These are phyloP conservation scores for Passer montanus DNA, from an alignment of 2,113 vertebrate genomes.

Conservation along the genomic window DNA sequence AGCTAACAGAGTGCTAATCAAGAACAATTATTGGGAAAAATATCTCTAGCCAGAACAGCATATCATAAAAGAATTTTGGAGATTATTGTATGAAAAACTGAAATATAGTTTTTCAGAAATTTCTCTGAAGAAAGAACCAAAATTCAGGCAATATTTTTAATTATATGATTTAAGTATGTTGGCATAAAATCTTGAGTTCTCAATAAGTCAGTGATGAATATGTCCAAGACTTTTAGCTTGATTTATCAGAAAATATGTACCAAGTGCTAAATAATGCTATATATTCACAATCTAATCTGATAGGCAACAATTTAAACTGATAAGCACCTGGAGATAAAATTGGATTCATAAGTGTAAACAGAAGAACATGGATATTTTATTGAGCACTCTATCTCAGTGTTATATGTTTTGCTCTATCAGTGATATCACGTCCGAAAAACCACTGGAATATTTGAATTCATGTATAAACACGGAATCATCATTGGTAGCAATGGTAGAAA, in stretches of 20 bases:
- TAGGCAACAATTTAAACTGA: background rate
- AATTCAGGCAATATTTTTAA: background rate
- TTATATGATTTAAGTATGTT: background rate
- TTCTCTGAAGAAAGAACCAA: background rate
- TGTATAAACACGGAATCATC: background rate
- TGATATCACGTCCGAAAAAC: background rate
- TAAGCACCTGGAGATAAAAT: background rate
- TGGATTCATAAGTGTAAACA: background rate
- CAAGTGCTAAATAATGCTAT: background rate
- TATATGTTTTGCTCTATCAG: background rate
- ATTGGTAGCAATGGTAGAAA: background rate
- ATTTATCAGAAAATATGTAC: background rate
- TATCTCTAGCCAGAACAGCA: background rate
- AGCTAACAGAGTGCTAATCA: background rate
- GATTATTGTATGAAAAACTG: background rate
- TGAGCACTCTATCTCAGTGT: background rate
- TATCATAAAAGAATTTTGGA: background rate
- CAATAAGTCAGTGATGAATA: rapidly evolving
- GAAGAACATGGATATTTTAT: background rate
- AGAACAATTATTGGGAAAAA: background rate
- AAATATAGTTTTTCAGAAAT: background rate
- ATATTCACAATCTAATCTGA: background rate
- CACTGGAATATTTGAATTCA: background rate
- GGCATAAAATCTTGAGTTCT: background rate
- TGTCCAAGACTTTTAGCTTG: background rate